Evolutionary conservation across 2,797 vertebrate species (phyloP), one percentile per base, ranked within the genome.

Genomic region (Miichthys miiuy): DNA sequence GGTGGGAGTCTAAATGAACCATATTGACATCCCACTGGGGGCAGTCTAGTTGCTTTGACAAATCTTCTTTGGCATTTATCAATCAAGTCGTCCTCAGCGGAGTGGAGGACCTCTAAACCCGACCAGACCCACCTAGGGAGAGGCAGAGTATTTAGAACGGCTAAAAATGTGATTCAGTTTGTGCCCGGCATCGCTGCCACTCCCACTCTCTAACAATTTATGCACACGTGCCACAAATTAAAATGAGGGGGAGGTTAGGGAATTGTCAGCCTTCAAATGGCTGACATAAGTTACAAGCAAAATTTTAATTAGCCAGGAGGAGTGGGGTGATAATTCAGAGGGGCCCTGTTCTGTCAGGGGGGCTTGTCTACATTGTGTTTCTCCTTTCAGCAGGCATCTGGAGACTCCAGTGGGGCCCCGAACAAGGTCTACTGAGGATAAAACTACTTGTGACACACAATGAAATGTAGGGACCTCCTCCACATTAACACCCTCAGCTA

Each of bases 251-350:
- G 91, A 92, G 94, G 95, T 84, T 83, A 90, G 94, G 92, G 96
- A 89, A 92, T 93, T 91, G 89, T 92, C 92, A 88, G 89, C 87
- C 81, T 90, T 96, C 94, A 96, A 96, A 97, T 94, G 90, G 95
- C 96, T 96, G 96, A 96, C 96, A 96, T 96, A 97, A 97, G 96
- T 98, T 98, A 98, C 97, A 98, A 98, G 97, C 96, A 96, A 97
- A 97, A 97, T 98, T 98, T 99, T 99, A 98, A 99, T 99, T 98
- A 98, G 96, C 95, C 90, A 56, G 94, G 96, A 96, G 96, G 97
- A 96, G 96, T 95, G 96, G 92, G 86, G 95, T 91, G 95, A 96
- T 97, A 97, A 98, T 97, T 98, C 96, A 98, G 96, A 94, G 94
- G 87, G 91, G 90, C 86, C 93, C 95, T 88, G 94, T 89, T 96